Percentiles rank a stretch among this genome's conserved stretches.
Evolutionary conservation across 2,113 vertebrate genomes (phyloP).

Genomic region (Ctenodactylus gundi): DNA sequence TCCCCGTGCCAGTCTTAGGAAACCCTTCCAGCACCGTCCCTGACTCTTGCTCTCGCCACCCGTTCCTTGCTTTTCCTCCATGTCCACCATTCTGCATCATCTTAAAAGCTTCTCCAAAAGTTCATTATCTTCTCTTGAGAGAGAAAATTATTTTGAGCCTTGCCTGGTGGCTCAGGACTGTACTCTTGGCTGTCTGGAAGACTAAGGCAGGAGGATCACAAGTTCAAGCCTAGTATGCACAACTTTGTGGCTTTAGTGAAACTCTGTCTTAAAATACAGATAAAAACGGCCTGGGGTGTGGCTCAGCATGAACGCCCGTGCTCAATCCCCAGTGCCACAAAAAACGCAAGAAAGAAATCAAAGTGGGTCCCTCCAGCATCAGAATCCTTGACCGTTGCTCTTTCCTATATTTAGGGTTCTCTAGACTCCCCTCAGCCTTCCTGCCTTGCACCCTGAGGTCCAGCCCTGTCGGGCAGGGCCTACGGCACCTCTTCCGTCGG

Average conservation of each 20-base stretch:
- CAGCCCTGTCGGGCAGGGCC: background rate
- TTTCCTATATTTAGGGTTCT: background rate
- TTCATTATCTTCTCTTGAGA: background rate
- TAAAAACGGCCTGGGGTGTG: no score
- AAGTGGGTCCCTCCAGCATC: background rate
- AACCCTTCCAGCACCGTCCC: no score
- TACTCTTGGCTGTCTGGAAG: no score
- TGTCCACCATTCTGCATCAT: background rate
- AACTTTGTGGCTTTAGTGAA: no score
- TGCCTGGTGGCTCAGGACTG: no score
- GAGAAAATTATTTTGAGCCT: background rate
- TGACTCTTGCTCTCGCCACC: no score
- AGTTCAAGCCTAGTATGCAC: no score
- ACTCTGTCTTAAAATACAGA: no score
- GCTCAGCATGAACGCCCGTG: no score
- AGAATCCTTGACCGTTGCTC: background rate
- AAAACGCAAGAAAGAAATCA: no score
- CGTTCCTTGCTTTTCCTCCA: background rate
- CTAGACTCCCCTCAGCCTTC: background rate
- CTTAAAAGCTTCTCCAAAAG: background rate
- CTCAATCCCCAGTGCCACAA: no score
- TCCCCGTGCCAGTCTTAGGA: background rate
- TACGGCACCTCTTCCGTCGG: background rate
- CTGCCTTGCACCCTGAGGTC: background rate
- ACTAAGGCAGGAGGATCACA: no score